Conservation (phyloP, 2,113 vertebrate species). For the Misgurnus anguillicaudatus region DNA sequence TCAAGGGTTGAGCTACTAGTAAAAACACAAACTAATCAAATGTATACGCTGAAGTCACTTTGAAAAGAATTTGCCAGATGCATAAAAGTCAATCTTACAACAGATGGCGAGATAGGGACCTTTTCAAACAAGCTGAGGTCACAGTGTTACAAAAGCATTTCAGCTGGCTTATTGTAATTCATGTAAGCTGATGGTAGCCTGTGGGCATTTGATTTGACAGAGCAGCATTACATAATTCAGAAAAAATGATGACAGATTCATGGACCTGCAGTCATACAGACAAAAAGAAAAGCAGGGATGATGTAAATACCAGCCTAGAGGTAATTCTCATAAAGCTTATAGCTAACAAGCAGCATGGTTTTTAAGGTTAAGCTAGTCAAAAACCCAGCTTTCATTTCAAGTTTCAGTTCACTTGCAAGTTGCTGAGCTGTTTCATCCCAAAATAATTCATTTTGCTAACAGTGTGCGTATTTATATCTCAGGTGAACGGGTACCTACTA, state of each 20-base stretch:
- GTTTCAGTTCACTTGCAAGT: not conserved
- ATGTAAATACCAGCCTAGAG: too few species aligned
- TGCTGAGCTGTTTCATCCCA: conserved; percentile 21
- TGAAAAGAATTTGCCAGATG: not conserved
- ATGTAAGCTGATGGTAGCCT: conserved; percentile 11
- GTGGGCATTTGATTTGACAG: not conserved
- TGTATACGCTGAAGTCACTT: not conserved
- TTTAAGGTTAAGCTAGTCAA: too few species aligned
- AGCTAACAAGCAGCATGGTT: too few species aligned
- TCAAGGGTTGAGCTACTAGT: too few species aligned
- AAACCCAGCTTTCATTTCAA: not conserved
- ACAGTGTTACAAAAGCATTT: conserved; percentile 13
- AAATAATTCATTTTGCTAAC: not conserved
- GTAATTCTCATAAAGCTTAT: too few species aligned
- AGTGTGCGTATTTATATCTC: not conserved
- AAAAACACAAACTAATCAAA: conserved; percentile 4
- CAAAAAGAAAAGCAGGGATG: not conserved
- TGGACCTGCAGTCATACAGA: not conserved
- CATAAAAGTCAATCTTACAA: not conserved
- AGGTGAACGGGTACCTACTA: conserved; percentile 94
- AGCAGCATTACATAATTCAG: conserved; percentile 23
- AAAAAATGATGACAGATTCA: not conserved
- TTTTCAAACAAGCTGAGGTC: conserved; percentile 5
- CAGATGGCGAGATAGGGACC: not conserved
- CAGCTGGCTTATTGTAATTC: conserved; percentile 20